A percentile compares a stretch with the other conserved stretches of the same genome.
phyloP scores from a whole-genome alignment of 2,113 vertebrate species.

The Spermophilus dauricus region DNA sequence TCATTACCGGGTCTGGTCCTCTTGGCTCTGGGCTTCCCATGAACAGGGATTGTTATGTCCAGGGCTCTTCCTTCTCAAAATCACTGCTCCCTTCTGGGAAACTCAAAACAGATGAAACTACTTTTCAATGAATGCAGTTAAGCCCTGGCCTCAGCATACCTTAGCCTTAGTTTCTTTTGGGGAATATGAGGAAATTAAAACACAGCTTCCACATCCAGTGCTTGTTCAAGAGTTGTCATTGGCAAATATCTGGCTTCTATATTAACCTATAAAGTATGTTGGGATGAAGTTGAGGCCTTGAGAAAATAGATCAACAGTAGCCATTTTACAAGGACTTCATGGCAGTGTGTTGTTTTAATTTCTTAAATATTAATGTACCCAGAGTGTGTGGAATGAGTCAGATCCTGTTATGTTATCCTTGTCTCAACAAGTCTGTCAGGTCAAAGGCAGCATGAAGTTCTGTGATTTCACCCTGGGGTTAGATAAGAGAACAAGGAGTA shows the following conservation, averaged over 20 bases:
- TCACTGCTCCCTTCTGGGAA: constrained; percentile 16
- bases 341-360: constrained; percentile 13
- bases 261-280: background rate
- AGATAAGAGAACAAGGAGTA: background rate
- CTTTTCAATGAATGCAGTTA: constrained; percentile 20
- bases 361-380: background rate
- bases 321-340: constrained; percentile 37
- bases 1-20: background rate
- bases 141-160: background rate
- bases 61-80: constrained; percentile 26
- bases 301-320: constrained; percentile 10
- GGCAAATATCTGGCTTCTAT: background rate
- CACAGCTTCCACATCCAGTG: background rate
- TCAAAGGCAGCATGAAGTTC: background rate
- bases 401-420: constrained; percentile 31
- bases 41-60: background rate
- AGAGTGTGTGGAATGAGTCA: constrained; percentile 56
- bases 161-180: background rate
- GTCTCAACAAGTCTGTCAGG: constrained; percentile 41
- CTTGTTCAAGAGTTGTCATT: background rate
- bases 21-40: background rate
- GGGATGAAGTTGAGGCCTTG: constrained; percentile 14
- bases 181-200: constrained; percentile 36
- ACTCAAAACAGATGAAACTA: constrained; percentile 32
- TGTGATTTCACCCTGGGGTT: constrained; percentile 29